Conservation (phyloP, 2,888 invertebrate species). For the Selenia dentaria region DNA sequence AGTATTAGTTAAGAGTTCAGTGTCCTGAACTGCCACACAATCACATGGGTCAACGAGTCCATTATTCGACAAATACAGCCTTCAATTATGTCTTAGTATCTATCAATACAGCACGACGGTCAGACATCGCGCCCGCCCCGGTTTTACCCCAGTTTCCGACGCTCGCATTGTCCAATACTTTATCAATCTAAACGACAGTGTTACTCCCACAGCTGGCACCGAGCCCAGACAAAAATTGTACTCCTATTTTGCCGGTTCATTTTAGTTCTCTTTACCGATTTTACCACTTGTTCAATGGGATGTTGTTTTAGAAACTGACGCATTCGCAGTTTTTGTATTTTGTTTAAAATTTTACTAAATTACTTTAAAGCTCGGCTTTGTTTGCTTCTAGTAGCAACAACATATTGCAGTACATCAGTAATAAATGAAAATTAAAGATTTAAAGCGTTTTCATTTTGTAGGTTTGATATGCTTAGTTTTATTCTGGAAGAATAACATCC, state of each 20-base stretch:
- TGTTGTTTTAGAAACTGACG: conserved; percentile 20
- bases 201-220: conserved; percentile 43
- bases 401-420: too few species aligned
- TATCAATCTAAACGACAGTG: conserved; percentile 50
- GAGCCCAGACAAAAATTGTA: conserved; percentile 38
- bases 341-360: too few species aligned
- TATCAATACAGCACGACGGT: conserved; percentile 7
- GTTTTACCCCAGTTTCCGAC: conserved; percentile 20
- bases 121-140: conserved; percentile 17
- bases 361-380: too few species aligned
- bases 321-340: conserved; percentile 1
- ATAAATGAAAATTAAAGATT: too few species aligned
- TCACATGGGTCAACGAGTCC: too few species aligned
- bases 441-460: too few species aligned
- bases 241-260: conserved; percentile 39
- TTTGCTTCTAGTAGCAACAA: too few species aligned
- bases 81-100: background rate
- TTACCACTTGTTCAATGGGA: conserved; percentile 26
- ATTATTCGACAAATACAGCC: background rate
- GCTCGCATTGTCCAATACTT: conserved; percentile 40
- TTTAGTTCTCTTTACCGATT: conserved; percentile 21
- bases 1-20: too few species aligned
- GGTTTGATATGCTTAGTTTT: too few species aligned
- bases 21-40: too few species aligned
- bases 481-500: too few species aligned